Evolutionary conservation across 23 tunicate genomes (phyloP).

Genomic region (Ciona savignyi): DNA sequence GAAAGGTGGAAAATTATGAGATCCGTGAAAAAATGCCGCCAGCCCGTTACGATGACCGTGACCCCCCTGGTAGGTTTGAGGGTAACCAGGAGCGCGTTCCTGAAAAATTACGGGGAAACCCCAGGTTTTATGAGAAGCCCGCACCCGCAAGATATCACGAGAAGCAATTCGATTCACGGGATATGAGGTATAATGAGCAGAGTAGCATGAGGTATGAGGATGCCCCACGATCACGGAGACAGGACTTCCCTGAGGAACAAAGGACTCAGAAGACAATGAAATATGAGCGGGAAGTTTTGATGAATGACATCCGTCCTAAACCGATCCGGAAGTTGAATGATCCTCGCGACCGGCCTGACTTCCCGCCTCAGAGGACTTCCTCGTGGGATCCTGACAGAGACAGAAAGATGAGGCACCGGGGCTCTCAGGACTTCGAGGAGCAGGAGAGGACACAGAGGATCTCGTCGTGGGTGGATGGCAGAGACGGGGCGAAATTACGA

Average conservation of each 20-base stretch:
- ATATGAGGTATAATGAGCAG: not conserved
- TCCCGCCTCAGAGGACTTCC: not conserved
- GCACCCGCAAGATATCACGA: not conserved
- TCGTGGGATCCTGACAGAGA: not conserved
- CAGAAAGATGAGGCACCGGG: not conserved
- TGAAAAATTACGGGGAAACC: not conserved
- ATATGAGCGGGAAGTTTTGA: not conserved
- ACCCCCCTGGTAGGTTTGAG: not conserved
- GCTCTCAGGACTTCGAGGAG: not conserved
- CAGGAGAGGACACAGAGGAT: not conserved
- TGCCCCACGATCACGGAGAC: not conserved
- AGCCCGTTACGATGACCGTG: not conserved
- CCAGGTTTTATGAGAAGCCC: not conserved
- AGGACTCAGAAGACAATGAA: not conserved
- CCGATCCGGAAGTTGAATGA: not conserved
- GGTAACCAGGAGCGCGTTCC: not conserved
- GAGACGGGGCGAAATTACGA: not conserved
- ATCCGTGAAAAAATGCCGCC: not conserved
- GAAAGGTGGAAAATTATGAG: not conserved
- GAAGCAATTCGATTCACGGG: not conserved
- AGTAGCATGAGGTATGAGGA: constrained; percentile 1
- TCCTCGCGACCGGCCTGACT: not conserved
- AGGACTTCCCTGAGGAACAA: not conserved
- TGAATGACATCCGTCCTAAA: not conserved
- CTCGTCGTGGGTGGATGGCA: not conserved